phyloP scores from a whole-genome alignment of 2,888 invertebrate genomes.

The Agonopterix heracliana region DNA sequence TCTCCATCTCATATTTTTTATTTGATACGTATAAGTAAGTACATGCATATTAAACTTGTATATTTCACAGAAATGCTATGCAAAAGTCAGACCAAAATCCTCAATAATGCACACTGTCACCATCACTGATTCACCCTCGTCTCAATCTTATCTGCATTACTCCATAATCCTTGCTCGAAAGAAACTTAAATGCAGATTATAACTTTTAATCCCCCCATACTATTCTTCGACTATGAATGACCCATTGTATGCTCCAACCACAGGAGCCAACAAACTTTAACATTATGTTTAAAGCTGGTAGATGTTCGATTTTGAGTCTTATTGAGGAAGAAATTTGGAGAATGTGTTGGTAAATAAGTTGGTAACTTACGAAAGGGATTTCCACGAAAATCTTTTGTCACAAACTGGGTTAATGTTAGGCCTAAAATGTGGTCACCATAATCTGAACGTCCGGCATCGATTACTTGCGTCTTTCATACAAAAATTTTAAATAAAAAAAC shows the following conservation, averaged over 20 bases:
- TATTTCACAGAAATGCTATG: neutral
- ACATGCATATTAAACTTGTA: neutral
- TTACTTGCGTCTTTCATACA: constrained; percentile 48
- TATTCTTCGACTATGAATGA: constrained; percentile 43
- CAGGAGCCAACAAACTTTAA: constrained; percentile 13
- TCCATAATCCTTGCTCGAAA: constrained; percentile 44
- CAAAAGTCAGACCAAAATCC: neutral
- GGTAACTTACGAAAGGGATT: constrained; percentile 6
- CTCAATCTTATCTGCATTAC: constrained; percentile 58
- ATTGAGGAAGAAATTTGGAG: too few relatives aligned
- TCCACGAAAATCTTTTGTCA: constrained; percentile 28
- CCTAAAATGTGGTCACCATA: constrained; percentile 24
- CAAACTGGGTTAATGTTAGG: constrained; percentile 21
- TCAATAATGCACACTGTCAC: neutral
- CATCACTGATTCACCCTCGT: neutral
- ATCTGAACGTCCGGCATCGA: constrained; percentile 60
- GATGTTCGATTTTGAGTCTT: too few relatives aligned
- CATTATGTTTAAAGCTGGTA: constrained; percentile 23
- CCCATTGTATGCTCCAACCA: constrained; percentile 19
- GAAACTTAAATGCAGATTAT: constrained; percentile 41
- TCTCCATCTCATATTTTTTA: too few relatives aligned
- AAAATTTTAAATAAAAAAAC: constrained; percentile 30
- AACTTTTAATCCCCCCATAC: constrained; percentile 44
- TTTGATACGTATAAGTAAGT: neutral
- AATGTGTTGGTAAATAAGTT: too few relatives aligned